Base-by-base conservation (phyloP, 2,113 vertebrate genomes). In the Caloenas nicobarica region DNA sequence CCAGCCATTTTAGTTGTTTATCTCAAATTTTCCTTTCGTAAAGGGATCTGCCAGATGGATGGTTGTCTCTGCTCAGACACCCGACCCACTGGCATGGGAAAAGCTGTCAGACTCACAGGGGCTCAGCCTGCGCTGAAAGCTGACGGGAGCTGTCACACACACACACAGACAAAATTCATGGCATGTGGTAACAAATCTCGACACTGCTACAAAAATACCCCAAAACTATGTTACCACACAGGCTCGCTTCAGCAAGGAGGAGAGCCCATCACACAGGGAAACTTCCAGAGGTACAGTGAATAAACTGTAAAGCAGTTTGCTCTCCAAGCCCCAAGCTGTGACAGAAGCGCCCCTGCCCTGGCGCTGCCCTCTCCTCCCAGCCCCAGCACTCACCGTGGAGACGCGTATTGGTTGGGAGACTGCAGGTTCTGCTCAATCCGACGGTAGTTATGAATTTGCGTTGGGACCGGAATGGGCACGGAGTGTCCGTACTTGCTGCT, bases 361-460 rank as follows among this genome's bases (percentile, higher is more conserved):
- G 14, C 0, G 0, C 4, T 16, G 48, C 22, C 54, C 44, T 25
- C 50, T 68, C 2, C 3, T 22, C 11, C 36, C 62, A 74, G 60
- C 57, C 42, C 42, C 79, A 66, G 86, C 31, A 94, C 98, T 95
- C 79, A 98, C 99, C 98, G 98, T 9, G 97, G 97, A 7, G 97
- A 97, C 87, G 97, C 73, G 66, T 96, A 97, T 4, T 98, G 99
- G 46, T 97, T 97, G 38, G 98, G 98, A 3, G 98, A 98, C 86
- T 99, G 98, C 50, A 99, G 97, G 89, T 99, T 99, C 97, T 99
- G 99, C 85, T 99, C 98, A 9, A 99, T 98, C 44, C 99, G 98
- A 50, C 98, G 98, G 97, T 99, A 99, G 97, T 99, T 99, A 25
- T 98, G 98, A 64, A 99, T 98, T 86, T 99, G 99, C 0, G 99